A percentile compares a stretch with the other conserved stretches of the same genome.
These are phyloP conservation scores for Erithacus rubecula DNA, from an alignment of 2,797 vertebrate genomes.

Conservation along the genomic window DNA sequence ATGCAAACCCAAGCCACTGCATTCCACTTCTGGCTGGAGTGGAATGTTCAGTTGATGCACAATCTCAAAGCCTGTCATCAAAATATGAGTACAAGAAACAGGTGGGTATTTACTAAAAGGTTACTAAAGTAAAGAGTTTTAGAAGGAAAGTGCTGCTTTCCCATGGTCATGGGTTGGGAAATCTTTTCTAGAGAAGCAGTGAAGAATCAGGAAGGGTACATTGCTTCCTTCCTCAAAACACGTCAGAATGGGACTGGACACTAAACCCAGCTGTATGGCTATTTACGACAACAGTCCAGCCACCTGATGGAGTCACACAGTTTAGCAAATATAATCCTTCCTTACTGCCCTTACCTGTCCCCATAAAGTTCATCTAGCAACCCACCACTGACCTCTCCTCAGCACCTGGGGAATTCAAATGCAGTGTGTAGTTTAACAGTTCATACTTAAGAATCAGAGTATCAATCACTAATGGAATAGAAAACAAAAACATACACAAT, in stretches of 20 bases:
- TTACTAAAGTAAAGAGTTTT: neutral
- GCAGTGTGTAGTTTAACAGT: fast-evolving
- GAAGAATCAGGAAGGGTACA: neutral
- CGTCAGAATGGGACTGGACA: neutral
- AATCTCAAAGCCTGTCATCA: neutral
- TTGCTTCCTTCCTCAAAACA: neutral
- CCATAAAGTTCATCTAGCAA: neutral
- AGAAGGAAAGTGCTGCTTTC: neutral
- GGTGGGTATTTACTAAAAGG: neutral
- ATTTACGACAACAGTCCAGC: neutral
- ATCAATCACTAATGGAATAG: neutral
- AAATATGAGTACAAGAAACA: neutral
- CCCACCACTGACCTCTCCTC: neutral
- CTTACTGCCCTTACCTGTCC: neutral
- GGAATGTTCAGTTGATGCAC: neutral
- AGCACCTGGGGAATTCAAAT: neutral
- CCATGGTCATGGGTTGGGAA: neutral
- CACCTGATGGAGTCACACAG: neutral
- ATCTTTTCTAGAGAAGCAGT: neutral
- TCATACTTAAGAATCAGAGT: neutral
- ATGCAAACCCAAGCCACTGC: neutral
- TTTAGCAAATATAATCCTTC: neutral
- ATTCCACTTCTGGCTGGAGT: neutral
- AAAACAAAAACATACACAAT: neutral
- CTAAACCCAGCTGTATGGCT: neutral